Conservation (phyloP, 2,888 invertebrate species). For the Clostera curtula region DNA sequence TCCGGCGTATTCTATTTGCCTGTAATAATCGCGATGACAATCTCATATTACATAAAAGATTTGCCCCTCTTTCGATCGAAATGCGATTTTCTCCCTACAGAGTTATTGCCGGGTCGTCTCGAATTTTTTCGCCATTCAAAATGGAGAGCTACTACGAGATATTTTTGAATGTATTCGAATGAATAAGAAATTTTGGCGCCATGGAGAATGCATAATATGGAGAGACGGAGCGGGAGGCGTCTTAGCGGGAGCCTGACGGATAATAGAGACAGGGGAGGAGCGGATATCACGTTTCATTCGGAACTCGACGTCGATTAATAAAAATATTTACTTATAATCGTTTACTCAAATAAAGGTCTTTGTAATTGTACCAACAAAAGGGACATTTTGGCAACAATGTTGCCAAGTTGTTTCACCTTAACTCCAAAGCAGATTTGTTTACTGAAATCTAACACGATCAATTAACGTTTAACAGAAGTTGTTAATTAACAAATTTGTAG, state of each 20-base stretch:
- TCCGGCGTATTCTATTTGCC: conserved; percentile 74
- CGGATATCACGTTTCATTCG: conserved; percentile 7
- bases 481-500: conserved; percentile 17
- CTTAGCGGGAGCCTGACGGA: conserved; percentile 20
- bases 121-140: conserved; percentile 67
- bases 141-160: conserved; percentile 50
- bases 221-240: conserved; percentile 22
- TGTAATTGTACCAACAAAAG: conserved; percentile 4
- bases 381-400: conserved; percentile 1
- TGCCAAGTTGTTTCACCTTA: conserved; percentile 7
- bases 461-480: conserved; percentile 31
- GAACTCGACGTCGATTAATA: conserved; percentile 24
- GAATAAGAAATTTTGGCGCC: conserved; percentile 64
- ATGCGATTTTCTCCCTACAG: conserved; percentile 71
- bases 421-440: conserved; percentile 21
- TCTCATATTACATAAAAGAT: conserved; percentile 75
- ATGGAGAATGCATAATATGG: conserved; percentile 50
- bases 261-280: conserved; percentile 20
- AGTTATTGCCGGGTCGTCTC: conserved; percentile 66
- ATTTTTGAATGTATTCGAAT: conserved; percentile 67
- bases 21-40: conserved; percentile 76
- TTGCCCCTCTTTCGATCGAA: conserved; percentile 72
- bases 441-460: conserved; percentile 35
- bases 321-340: conserved; percentile 25
- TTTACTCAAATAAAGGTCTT: conserved; percentile 15